Conservation (phyloP, 2,113 vertebrate species). For the Urocitellus parryii region DNA sequence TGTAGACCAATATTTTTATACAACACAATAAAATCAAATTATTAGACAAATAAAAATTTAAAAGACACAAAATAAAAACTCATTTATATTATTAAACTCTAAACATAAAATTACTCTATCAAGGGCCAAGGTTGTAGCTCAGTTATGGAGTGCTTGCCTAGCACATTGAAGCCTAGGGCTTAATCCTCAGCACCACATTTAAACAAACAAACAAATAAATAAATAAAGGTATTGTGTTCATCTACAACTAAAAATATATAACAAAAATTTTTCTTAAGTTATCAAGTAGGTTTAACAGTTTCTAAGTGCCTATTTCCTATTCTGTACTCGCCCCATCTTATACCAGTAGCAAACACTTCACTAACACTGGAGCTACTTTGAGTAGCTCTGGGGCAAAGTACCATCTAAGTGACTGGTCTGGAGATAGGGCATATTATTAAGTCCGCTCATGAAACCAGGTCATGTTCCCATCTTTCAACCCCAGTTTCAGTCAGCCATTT, state of each 20-base stretch:
- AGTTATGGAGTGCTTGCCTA: too few relatives aligned
- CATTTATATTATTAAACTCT: not conserved
- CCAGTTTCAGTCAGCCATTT: not conserved
- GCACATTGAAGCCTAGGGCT: too few relatives aligned
- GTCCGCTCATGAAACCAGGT: not conserved
- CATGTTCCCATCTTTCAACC: not conserved
- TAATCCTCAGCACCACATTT: too few relatives aligned
- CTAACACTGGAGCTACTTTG: not conserved
- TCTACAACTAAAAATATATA: too few relatives aligned
- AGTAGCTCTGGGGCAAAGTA: not conserved
- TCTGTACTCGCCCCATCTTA: not conserved
- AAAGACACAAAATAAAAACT: not conserved
- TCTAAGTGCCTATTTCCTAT: slow-evolving; percentile 9
- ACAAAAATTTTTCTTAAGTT: too few relatives aligned
- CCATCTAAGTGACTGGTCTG: not conserved
- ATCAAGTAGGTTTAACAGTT: not conserved
- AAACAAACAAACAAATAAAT: too few relatives aligned
- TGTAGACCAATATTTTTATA: not conserved
- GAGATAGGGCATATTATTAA: not conserved
- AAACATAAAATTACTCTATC: slow-evolving; percentile 39
- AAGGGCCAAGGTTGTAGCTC: not conserved
- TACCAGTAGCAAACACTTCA: not conserved
- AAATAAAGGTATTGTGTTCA: too few relatives aligned
- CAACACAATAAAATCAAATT: slow-evolving; percentile 9
- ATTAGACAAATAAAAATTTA: slow-evolving; percentile 18